Evolutionary conservation across 2,113 vertebrate genomes (phyloP).

Genomic region (Vidua chalybeata): DNA sequence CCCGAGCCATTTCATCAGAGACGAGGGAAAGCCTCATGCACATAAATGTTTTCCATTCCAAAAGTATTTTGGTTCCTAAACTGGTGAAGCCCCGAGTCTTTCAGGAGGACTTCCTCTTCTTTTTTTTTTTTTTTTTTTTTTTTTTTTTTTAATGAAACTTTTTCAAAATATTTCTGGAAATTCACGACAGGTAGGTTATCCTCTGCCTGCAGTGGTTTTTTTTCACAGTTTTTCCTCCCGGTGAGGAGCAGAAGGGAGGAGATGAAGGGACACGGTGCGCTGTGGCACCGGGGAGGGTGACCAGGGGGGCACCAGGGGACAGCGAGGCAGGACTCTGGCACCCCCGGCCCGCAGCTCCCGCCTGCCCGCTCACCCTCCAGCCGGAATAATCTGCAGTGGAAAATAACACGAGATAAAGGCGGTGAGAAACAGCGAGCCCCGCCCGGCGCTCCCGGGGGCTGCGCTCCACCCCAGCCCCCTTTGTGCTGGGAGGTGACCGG

Average conservation of each 20-base stretch:
- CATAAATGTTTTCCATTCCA: not conserved
- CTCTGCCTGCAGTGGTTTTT: not conserved
- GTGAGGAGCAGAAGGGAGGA: not conserved
- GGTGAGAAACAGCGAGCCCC: not conserved
- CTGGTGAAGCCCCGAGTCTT: not conserved
- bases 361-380: not conserved
- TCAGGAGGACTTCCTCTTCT: not conserved
- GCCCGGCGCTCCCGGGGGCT: accelerated
- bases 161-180: not conserved
- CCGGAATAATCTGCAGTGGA: not conserved
- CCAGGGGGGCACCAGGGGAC: not conserved
- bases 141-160: not conserved
- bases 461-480: not conserved
- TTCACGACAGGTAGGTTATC: not conserved
- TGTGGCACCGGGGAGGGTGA: not conserved
- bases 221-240: not conserved
- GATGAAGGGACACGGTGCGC: accelerated
- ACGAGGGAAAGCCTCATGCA: not conserved
- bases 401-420: not conserved
- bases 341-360: accelerated
- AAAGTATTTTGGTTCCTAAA: not conserved
- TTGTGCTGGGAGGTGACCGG: not conserved
- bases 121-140: too few species aligned
- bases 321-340: too few species aligned
- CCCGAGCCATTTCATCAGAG: not conserved